Evolutionary conservation across 2,113 vertebrate species (phyloP).

Genomic region (Pontoporia blainvillei): DNA sequence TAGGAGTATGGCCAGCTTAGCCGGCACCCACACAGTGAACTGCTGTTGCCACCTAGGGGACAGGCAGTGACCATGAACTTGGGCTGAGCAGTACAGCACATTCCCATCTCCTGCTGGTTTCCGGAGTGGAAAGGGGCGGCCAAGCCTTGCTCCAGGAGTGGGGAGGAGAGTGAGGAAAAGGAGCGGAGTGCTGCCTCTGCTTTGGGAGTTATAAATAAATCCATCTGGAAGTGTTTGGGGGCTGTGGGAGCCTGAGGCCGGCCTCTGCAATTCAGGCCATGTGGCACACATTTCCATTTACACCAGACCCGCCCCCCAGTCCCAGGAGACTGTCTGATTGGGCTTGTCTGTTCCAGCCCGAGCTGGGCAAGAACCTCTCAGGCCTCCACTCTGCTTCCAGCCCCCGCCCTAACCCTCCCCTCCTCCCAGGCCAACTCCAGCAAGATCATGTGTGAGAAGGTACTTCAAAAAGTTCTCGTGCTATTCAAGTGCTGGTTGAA

Average conservation of each 20-base stretch:
- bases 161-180: conserved; percentile 54
- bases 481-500: not conserved
- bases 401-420: not conserved
- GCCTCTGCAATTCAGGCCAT: conserved; percentile 65
- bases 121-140: conserved; percentile 36
- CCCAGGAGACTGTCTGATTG: conserved; percentile 57
- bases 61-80: not conserved
- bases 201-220: conserved; percentile 70
- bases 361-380: conserved; percentile 9
- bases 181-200: conserved; percentile 29
- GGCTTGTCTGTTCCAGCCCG: not conserved
- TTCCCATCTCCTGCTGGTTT: conserved; percentile 62
- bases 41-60: conserved; percentile 62
- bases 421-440: not conserved
- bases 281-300: conserved; percentile 66
- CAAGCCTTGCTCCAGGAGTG: conserved; percentile 11
- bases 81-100: not conserved
- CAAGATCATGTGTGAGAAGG: conserved; percentile 12
- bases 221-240: conserved; percentile 67
- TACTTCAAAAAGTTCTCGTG: not conserved
- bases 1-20: not conserved
- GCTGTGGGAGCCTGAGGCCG: conserved; percentile 48
- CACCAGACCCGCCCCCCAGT: not conserved
- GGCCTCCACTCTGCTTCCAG: not conserved
- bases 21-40: not conserved